Conservation (phyloP, 2,113 vertebrate species). For the Lichenostomus cassidix region DNA sequence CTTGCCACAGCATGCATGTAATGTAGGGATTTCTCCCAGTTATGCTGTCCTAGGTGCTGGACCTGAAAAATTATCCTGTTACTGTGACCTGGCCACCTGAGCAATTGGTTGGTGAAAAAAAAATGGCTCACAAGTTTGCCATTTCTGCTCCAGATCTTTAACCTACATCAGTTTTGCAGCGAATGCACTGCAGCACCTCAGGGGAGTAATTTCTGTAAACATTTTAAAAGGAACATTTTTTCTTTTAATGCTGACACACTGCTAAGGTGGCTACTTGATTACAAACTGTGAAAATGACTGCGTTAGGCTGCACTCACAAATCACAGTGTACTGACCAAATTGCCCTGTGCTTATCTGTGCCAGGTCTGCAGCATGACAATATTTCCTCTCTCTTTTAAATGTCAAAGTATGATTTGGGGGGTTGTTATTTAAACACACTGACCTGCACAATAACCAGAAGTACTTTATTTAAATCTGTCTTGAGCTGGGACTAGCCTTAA, state of each 20-base stretch:
- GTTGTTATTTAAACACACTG: constrained; percentile 60
- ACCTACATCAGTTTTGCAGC: neutral
- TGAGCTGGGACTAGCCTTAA: constrained; percentile 42
- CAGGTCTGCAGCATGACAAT: constrained; percentile 42
- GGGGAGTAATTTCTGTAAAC: constrained; percentile 39
- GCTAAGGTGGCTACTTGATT: constrained; percentile 46
- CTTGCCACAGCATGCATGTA: neutral
- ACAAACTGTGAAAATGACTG: constrained; percentile 48
- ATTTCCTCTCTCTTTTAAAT: constrained; percentile 57
- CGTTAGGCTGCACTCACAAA: constrained; percentile 36
- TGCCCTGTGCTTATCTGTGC: constrained; percentile 40
- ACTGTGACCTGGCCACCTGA: neutral
- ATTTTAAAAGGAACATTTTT: constrained; percentile 50
- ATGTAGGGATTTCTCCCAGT: neutral
- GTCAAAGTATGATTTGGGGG: constrained; percentile 50
- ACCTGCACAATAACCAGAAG: constrained; percentile 62
- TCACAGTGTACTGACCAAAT: constrained; percentile 50
- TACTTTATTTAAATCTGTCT: constrained; percentile 61
- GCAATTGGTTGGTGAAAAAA: neutral
- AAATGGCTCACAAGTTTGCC: neutral
- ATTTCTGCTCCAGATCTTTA: constrained; percentile 12
- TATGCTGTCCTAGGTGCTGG: neutral
- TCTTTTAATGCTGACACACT: constrained; percentile 51
- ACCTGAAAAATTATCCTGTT: neutral
- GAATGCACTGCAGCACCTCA: neutral